Percentiles rank a stretch among this genome's conserved stretches.
Conservation (phyloP, 2,888 invertebrate species). For the Tiphia femorata region DNA sequence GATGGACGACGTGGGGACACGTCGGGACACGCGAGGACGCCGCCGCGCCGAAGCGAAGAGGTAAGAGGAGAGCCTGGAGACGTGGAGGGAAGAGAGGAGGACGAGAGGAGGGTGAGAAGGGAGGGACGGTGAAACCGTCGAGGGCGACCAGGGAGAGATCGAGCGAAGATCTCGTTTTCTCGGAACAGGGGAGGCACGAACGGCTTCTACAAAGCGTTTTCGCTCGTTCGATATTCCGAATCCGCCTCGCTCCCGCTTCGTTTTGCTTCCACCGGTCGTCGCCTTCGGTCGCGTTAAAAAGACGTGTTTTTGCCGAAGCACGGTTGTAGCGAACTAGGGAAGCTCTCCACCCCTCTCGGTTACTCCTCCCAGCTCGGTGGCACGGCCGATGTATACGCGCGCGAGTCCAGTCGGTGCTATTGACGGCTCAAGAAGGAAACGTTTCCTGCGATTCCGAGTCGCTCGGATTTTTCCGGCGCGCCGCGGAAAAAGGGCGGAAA, state of each 20-base stretch:
- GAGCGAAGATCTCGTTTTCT: slow-evolving; percentile 57
- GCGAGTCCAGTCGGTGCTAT: slow-evolving; percentile 48
- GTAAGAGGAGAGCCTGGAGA: slow-evolving; percentile 1
- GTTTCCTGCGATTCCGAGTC: slow-evolving; percentile 29
- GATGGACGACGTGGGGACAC: slow-evolving; percentile 51
- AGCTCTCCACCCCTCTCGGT: not conserved
- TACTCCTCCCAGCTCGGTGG: not conserved
- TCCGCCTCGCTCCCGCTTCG: slow-evolving; percentile 42
- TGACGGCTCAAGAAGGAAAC: slow-evolving; percentile 48
- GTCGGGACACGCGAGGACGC: slow-evolving; percentile 30
- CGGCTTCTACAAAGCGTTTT: slow-evolving; percentile 58
- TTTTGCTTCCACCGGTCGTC: slow-evolving; percentile 44
- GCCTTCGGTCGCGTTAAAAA: slow-evolving; percentile 47
- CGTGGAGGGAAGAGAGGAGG: not conserved
- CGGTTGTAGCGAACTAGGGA: slow-evolving; percentile 37
- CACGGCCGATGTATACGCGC: slow-evolving; percentile 30
- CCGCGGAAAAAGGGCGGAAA: too few relatives aligned
- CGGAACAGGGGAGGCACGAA: slow-evolving; percentile 46
- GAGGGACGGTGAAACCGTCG: not conserved
- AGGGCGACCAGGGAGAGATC: slow-evolving; percentile 34
- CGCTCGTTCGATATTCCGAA: slow-evolving; percentile 59
- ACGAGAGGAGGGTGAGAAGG: slow-evolving; percentile 10
- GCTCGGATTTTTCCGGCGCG: not conserved
- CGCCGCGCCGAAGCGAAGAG: slow-evolving; percentile 3
- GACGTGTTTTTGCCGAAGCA: slow-evolving; percentile 46